phyloP scores from a whole-genome alignment of 2,113 vertebrate genomes.

The Forbesichthys papilliferus region DNA sequence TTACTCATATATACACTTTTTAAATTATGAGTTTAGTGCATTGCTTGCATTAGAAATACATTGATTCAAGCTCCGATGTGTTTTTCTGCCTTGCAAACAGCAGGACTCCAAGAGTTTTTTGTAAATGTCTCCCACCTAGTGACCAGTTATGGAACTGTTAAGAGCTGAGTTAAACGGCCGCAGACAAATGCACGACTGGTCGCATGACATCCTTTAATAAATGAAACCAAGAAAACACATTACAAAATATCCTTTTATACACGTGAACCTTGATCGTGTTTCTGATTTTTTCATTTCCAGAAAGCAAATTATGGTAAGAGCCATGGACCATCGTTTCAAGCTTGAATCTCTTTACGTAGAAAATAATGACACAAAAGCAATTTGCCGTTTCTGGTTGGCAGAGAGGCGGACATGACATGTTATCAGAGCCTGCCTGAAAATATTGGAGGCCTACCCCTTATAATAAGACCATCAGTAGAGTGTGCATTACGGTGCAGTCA shows the following conservation, averaged over 20 bases:
- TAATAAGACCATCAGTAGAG: conserved; percentile 23
- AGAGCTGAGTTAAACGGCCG: conserved; percentile 1
- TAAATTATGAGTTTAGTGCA: no score
- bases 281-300: conserved; percentile 36
- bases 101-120: background rate
- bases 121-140: conserved; percentile 57
- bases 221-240: conserved; percentile 85
- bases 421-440: conserved; percentile 30
- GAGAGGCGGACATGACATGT: conserved; percentile 33
- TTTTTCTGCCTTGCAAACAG: no score
- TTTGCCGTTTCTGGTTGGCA: conserved; percentile 56
- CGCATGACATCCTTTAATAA: conserved; percentile 88
- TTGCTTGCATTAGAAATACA: no score
- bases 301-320: conserved; percentile 66
- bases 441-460: conserved; percentile 21
- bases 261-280: conserved; percentile 71
- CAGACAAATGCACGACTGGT: conserved; percentile 64
- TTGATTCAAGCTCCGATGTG: no score
- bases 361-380: conserved; percentile 67
- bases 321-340: conserved; percentile 50
- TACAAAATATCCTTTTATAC: conserved; percentile 90
- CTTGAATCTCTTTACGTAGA: conserved; percentile 60
- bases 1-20: no score
- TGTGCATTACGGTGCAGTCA: conserved; percentile 26
- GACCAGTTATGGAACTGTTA: conserved; percentile 26